Base-by-base conservation (phyloP, 1,140 invertebrate species). In the Zeugodacus cucurbitae region DNA sequence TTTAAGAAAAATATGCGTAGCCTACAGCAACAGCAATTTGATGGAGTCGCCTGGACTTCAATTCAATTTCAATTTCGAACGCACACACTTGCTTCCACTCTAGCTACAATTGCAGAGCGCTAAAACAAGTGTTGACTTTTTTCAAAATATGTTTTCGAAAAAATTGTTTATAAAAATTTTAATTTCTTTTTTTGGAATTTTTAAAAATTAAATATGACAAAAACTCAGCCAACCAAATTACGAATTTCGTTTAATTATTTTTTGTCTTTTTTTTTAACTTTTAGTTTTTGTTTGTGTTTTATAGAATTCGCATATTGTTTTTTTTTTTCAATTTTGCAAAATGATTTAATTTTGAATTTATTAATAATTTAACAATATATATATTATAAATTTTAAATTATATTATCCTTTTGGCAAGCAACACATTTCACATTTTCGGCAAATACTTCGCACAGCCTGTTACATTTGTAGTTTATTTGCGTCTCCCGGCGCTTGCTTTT, bases 341-440 rank as follows among this genome's bases (percentile, higher is more conserved):
- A 34, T 86, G 58, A 78, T 88, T 85, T 86, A 88, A 88, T 88
- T 88, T 88, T 74, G 82, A 88, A 86, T 86, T 86, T 64, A 37
- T 58, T 57, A 44, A 86, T 86, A 88, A 67, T 64, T 87, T 85
- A 34, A 88, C 88, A 88, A 86, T 88, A 86, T 88, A 86, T 88
- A 85, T 86, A 58, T 34, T 48, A 48, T 74, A 48, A 82, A 82
- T 82, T 82, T 48, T 26, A 82, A 82, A 82, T 82, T 44, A 11
- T 82, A 26, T 82, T 17, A 10, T 48, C 41, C 74, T 82, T 82
- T 48, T 82, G 74, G 74, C 41, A 82, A 44, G 74, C 74, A 82
- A 82, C 37, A 82, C 11, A 82, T 82, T 82, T 48, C 74, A 44
- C 74, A 48, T 48, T 82, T 74, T 20, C 34, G 14, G 58, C 58